Base-by-base conservation (phyloP, 1,140 invertebrate species). In the Hylaeus anthracinus region DNA sequence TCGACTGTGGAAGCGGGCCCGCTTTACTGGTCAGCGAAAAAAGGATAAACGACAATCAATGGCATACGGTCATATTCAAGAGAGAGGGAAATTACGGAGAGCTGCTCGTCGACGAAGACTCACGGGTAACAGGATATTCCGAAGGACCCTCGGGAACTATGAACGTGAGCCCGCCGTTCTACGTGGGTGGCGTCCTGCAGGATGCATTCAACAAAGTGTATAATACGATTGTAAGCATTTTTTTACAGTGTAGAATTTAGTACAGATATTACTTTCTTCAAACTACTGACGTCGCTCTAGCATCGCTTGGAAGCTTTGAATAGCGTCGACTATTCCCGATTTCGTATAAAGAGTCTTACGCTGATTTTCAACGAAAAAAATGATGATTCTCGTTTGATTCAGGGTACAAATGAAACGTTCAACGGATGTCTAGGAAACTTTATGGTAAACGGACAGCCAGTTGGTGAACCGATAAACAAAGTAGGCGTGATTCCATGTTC, bases 361-460 rank as follows among this genome's bases (percentile, higher is more conserved):
- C 14, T 4, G 4, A 4, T 64, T 37, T 64, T 45, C 15, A 37
- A 75, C 2, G 37, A 6, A 5, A 14, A 14, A 41, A 41, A 5
- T 56, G 0, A 0, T 26, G 26, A 43, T 77, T 55, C 8, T 71
- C 43, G n/a, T 66, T n/a, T 37, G 1, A 80, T 88, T 79, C 87
- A 96, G 94, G 94, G 94, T 41, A 89, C 95, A 2, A 95, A 95
- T 56, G 92, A 89, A 26, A 96, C 96, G 39, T 99, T 98, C 90
- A 95, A 95, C 85, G 99, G 98, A 39, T 99, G 99, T 91, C 93
- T 99, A 15, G 94, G 95, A 70, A 96, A 98, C 67, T 95, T 99
- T 53, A 94, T 94, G 90, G 94, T 97, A 88, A 97, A 97, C 87
- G 95, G 95, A 45, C 94, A 95, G 82, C 91, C 92, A 12, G 90